These are phyloP conservation scores for Sebastes matsubarae DNA, from an alignment of 2,797 vertebrate species.

Conservation along the genomic window DNA sequence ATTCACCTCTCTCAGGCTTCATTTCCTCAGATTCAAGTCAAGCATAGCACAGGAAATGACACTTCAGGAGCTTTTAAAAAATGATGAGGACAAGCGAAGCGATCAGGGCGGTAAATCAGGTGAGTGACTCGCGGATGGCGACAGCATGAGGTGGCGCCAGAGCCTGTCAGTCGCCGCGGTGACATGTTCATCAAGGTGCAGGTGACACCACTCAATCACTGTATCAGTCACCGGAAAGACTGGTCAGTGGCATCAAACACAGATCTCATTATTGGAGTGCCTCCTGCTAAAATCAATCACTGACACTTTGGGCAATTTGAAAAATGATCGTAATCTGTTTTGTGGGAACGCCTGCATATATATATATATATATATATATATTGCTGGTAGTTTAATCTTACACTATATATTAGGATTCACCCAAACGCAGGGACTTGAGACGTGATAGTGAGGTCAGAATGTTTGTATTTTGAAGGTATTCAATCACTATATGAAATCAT, in stretches of 20 bases:
- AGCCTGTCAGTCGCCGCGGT: conserved; percentile 49
- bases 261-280: conserved; percentile 44
- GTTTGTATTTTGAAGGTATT: neutral
- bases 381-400: neutral
- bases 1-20: conserved; percentile 78
- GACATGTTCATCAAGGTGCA: conserved; percentile 75
- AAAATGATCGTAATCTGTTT: conserved; percentile 46
- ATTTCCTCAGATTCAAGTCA: conserved; percentile 78
- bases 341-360: neutral
- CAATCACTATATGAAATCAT: neutral
- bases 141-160: conserved; percentile 28
- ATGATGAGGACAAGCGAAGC: conserved; percentile 74
- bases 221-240: conserved; percentile 28
- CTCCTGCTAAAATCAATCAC: conserved; percentile 47
- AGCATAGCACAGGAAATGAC: conserved; percentile 80
- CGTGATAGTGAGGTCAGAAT: neutral
- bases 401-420: neutral
- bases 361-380: neutral
- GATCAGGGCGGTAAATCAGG: conserved; percentile 74
- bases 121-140: conserved; percentile 42
- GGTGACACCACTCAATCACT: conserved; percentile 70
- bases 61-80: conserved; percentile 80
- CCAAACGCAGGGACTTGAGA: neutral
- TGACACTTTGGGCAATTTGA: conserved; percentile 39
- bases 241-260: conserved; percentile 56